Evolutionary conservation across 2,113 vertebrate species (phyloP), one percentile per base, ranked within the genome.

Genomic region (Pardalotus punctatus): DNA sequence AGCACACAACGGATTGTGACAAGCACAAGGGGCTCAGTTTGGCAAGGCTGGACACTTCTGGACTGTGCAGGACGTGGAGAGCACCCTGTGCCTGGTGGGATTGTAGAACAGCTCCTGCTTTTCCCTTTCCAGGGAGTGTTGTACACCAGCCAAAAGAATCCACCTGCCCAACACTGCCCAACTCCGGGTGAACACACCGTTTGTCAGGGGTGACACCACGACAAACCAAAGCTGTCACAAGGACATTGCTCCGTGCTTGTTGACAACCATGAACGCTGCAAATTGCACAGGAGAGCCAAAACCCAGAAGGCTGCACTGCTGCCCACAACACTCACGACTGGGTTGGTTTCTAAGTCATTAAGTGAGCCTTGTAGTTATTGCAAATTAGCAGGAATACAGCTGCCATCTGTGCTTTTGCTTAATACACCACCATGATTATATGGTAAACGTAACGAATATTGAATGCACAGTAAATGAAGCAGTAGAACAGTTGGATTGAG

Each of bases 101-200:
- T 6, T 43, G 47, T 5, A 60, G 43, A n/a, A 36, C 31, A 70
- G 56, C 33, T 40, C 3, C 4, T 56, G 78, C 15, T 36, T 88
- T 64, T 31, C 48, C 40, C 31, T 74, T 62, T 57, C 47, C 61
- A 40, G 20, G 25, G 79, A 22, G 47, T 60, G 20, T 16, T 31
- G 58, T 11, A 12, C 7, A 53, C 14, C 18, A 36, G 78, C 57
- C 73, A 42, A 74, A 45, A 19, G 40, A 62, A 70, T 27, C 85
- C 71, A 73, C 38, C 60, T 50, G 51, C 56, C 35, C 1, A 0
- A 2, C 54, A 17, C 12, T 79, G 38, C 56, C 35, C 1, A 0
- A 2, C 54, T 13, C 12, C 74, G 3, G 17, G 18, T 6, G 45
- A 17, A n/a, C 64, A 36, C 8, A 0, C 33, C 29, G 47, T 70